Evolutionary conservation across 2,888 invertebrate species (phyloP).

Genomic region (Proisotoma minuta): DNA sequence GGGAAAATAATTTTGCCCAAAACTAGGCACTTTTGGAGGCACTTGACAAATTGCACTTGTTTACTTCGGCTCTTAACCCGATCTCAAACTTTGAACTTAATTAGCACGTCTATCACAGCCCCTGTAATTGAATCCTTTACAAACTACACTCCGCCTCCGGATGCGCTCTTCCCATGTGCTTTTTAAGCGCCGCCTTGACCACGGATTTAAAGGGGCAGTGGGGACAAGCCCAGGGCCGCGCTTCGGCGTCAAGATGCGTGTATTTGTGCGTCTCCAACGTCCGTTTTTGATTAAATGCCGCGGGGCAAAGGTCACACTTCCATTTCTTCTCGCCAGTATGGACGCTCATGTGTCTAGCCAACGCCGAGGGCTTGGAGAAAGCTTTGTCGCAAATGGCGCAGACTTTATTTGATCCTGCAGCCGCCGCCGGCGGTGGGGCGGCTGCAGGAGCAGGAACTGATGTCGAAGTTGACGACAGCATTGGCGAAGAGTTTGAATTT

Average conservation of each 20-base stretch:
- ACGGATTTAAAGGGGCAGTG: constrained; percentile 60
- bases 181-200: constrained; percentile 59
- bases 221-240: constrained; percentile 58
- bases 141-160: constrained; percentile 44
- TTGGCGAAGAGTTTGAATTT: constrained; percentile 2
- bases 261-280: constrained; percentile 57
- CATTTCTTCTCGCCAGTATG: constrained; percentile 61
- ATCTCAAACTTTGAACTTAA: too few species aligned
- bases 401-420: constrained; percentile 21
- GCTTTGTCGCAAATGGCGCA: constrained; percentile 54
- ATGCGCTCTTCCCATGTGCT: constrained; percentile 59
- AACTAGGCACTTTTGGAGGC: too few species aligned
- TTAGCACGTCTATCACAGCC: too few species aligned
- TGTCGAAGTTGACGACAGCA: neutral
- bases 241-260: constrained; percentile 58
- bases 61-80: too few species aligned
- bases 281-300: constrained; percentile 60
- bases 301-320: constrained; percentile 58
- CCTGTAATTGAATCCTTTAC: too few species aligned
- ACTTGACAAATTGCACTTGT: too few species aligned
- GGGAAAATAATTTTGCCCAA: too few species aligned
- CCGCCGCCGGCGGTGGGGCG: neutral
- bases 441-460: neutral
- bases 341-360: constrained; percentile 56
- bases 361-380: constrained; percentile 57